Percentiles rank a stretch among this genome's conserved stretches.
These are phyloP conservation scores for Delia radicum DNA, from an alignment of 1,140 invertebrate species.

Conservation along the genomic window DNA sequence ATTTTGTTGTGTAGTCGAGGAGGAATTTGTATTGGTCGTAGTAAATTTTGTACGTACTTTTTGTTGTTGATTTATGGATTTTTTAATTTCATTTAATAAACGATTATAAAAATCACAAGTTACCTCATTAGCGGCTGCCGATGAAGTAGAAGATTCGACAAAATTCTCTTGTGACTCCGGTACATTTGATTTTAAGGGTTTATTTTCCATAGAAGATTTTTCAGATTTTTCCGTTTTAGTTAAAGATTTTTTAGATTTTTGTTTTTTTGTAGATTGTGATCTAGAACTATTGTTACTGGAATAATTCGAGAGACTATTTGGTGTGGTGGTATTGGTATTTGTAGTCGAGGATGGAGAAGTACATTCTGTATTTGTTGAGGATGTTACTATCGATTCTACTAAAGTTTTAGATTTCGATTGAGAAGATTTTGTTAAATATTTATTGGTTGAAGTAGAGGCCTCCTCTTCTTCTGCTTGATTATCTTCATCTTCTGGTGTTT, in stretches of 20 bases:
- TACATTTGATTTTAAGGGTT: not conserved
- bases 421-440: not conserved
- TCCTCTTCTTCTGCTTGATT: constrained; percentile 6
- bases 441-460: not conserved
- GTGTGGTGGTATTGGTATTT: constrained; percentile 38
- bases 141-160: not conserved
- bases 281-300: constrained; percentile 49
- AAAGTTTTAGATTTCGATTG: constrained; percentile 4
- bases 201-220: constrained; percentile 11
- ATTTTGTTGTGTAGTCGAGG: not conserved
- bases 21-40: not conserved
- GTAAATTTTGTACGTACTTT: not conserved
- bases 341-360: constrained; percentile 29
- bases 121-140: constrained; percentile 37
- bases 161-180: constrained; percentile 5
- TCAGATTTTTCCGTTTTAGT: constrained; percentile 18
- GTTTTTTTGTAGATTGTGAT: constrained; percentile 47
- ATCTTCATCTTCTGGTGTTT: too few relatives aligned
- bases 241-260: constrained; percentile 9
- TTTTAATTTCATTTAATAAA: constrained; percentile 51
- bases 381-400: not conserved
- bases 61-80: constrained; percentile 35
- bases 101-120: constrained; percentile 54
- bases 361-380: not conserved
- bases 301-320: constrained; percentile 36